Evolutionary conservation across 1,140 invertebrate species (phyloP).

Genomic region (Limonius californicus): DNA sequence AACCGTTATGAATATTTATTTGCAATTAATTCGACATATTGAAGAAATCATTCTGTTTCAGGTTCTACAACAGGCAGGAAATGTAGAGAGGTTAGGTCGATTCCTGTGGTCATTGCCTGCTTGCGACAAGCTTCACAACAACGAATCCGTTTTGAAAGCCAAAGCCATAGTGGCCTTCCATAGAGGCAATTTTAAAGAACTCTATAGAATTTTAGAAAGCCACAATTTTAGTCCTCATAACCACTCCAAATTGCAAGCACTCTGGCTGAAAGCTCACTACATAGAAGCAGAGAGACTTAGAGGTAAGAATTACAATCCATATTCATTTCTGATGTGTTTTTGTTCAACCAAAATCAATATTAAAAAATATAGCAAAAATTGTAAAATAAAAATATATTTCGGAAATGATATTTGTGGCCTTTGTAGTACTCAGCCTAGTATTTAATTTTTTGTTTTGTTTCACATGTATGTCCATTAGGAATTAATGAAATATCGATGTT

Average conservation of each 20-base stretch:
- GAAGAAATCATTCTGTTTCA: too few species aligned
- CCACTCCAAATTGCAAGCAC: constrained; percentile 90
- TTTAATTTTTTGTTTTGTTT: too few species aligned
- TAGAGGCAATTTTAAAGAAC: constrained; percentile 91
- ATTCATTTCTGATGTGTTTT: too few species aligned
- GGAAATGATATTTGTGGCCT: too few species aligned
- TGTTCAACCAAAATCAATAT: too few species aligned
- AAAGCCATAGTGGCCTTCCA: constrained; percentile 98
- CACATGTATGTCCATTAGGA: too few species aligned
- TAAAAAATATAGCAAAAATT: too few species aligned
- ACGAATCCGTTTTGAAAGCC: constrained; percentile 98
- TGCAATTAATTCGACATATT: too few species aligned
- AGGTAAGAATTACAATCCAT: constrained; percentile 65
- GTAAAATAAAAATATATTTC: too few species aligned
- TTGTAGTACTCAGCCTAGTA: too few species aligned
- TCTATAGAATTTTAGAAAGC: constrained; percentile 93
- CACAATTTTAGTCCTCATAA: constrained; percentile 95
- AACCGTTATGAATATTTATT: too few species aligned
- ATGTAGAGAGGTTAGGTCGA: constrained; percentile 89
- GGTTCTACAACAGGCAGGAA: constrained; percentile 96
- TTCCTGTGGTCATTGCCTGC: constrained; percentile 98
- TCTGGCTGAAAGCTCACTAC: constrained; percentile 87
- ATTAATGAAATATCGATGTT: too few species aligned
- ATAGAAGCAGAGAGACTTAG: constrained; percentile 94
- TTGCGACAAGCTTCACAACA: constrained; percentile 92